Evolutionary conservation across 2,888 invertebrate genomes (phyloP).

Genomic region (Nezara viridula): DNA sequence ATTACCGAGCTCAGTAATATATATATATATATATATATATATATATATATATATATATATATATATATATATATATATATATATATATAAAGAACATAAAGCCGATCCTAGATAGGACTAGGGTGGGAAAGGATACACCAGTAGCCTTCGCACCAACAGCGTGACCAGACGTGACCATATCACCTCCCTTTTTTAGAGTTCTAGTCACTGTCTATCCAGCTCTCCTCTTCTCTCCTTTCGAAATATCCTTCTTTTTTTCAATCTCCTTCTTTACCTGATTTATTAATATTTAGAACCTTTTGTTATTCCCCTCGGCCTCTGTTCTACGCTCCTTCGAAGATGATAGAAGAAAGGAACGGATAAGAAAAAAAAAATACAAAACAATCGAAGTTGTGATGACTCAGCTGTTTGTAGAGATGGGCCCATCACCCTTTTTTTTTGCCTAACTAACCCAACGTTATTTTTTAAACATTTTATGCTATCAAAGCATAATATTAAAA

Average conservation of each 20-base stretch:
- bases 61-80: background rate
- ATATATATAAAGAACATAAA: too few relatives aligned
- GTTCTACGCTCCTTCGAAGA: background rate
- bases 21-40: background rate
- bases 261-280: slow-evolving; percentile 7
- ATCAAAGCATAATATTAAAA: background rate
- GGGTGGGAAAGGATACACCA: background rate
- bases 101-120: too few relatives aligned
- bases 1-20: too few relatives aligned
- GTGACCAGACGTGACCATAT: slow-evolving; percentile 13
- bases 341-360: background rate
- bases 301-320: background rate
- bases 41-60: background rate
- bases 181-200: background rate
- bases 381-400: background rate
- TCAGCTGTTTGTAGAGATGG: background rate
- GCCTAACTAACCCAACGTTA: background rate
- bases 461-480: background rate
- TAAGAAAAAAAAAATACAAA: background rate
- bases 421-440: background rate
- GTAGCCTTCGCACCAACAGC: background rate
- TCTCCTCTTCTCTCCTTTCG: background rate
- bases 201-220: background rate
- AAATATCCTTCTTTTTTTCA: background rate
- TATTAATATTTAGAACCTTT: slow-evolving; percentile 25